Evolutionary conservation across 2,888 invertebrate genomes (phyloP).

Genomic region (Chloroclystis v-ata): DNA sequence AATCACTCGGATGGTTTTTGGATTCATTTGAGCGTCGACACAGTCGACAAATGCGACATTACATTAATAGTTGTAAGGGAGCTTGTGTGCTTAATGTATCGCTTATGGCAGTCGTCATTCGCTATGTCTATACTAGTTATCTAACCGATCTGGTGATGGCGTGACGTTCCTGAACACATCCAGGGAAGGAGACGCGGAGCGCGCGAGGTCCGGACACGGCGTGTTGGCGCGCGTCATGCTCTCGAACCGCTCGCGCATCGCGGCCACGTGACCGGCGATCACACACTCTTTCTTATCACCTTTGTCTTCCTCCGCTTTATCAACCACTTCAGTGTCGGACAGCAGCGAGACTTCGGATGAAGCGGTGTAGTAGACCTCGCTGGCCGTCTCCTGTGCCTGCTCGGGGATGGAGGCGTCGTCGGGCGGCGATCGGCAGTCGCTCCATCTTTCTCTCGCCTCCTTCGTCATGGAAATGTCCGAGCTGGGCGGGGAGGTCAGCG

Average conservation of each 20-base stretch:
- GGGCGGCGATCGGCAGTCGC: slow-evolving; percentile 49
- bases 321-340: slow-evolving; percentile 50
- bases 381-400: slow-evolving; percentile 44
- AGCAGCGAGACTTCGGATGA: slow-evolving; percentile 63
- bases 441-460: slow-evolving; percentile 33
- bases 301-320: slow-evolving; percentile 36
- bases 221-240: slow-evolving; percentile 69
- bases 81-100: background rate
- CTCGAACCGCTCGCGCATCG: slow-evolving; percentile 72
- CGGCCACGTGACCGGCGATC: slow-evolving; percentile 71
- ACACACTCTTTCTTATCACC: slow-evolving; percentile 51
- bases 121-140: background rate
- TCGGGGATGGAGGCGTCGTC: slow-evolving; percentile 44
- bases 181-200: slow-evolving; percentile 40
- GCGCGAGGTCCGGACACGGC: slow-evolving; percentile 55
- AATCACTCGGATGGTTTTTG: no score
- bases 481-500: slow-evolving; percentile 22
- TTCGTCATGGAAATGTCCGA: slow-evolving; percentile 15
- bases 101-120: background rate
- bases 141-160: slow-evolving; percentile 58
- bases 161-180: slow-evolving; percentile 55
- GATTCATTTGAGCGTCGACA: no score
- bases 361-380: slow-evolving; percentile 68
- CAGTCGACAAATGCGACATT: background rate
- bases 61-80: background rate